These are phyloP conservation scores for Drosophila atroscutellata DNA, from an alignment of 2,888 invertebrate species.

Conservation along the genomic window DNA sequence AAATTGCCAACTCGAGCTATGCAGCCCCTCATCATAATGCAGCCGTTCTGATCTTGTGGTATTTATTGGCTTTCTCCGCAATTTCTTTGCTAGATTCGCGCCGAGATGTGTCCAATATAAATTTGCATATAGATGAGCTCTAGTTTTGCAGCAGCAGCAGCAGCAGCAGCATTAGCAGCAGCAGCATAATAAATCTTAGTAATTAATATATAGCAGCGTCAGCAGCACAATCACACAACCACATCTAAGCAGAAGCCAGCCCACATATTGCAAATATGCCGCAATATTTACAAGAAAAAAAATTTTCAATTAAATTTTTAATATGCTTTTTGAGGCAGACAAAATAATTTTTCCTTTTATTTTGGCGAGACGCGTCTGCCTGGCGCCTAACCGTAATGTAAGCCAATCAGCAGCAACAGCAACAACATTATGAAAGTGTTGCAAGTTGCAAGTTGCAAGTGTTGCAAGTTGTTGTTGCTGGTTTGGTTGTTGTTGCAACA, in stretches of 20 bases:
- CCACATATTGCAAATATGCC: conserved; percentile 36
- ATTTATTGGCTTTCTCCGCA: conserved; percentile 26
- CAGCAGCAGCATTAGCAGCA: background rate
- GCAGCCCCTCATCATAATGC: conserved; percentile 22
- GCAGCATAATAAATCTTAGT: conserved; percentile 63
- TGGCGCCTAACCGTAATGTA: conserved; percentile 66
- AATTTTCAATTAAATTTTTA: conserved; percentile 70
- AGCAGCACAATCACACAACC: conserved; percentile 2
- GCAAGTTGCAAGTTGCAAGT: background rate
- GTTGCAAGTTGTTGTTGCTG: background rate
- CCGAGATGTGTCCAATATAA: conserved; percentile 17
- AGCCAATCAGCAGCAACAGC: conserved; percentile 37
- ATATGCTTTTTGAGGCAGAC: conserved; percentile 55
- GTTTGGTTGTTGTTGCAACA: background rate
- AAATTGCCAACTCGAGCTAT: background rate
- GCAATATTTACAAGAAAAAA: conserved; percentile 4
- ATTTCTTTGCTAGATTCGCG: conserved; percentile 22
- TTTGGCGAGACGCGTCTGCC: conserved; percentile 60
- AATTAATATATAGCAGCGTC: conserved; percentile 55
- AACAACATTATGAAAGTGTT: background rate
- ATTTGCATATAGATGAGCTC: conserved; percentile 68
- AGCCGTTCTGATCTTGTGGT: conserved; percentile 1
- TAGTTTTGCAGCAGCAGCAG: conserved; percentile 18
- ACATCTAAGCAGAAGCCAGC: conserved; percentile 40
- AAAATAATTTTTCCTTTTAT: conserved; percentile 17